Evolutionary conservation across 2,888 invertebrate genomes (phyloP), one percentile per base, ranked within the genome.

Genomic region (Pyrocoelia pectoralis): DNA sequence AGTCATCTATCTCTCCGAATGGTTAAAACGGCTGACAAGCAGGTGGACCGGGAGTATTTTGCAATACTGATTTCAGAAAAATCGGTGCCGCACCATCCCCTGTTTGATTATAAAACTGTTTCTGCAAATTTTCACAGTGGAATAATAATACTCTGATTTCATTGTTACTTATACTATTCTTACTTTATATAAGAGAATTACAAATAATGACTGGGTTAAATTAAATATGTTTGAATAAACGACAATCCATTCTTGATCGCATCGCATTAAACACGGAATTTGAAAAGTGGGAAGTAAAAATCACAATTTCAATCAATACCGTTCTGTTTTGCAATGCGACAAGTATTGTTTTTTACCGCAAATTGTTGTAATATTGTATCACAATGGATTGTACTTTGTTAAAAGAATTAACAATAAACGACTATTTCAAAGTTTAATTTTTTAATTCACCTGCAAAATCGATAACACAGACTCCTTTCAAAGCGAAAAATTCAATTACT

Each of bases 381-480:
- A 80, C 76, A 78, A 79, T 80, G 80, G 80, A 80, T 81, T 81
- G 81, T 80, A 81, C 75, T 80, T 81, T 80, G 81, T 81, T 81
- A 80, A 73, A 78, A 76, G 77, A 79, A 79, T 78, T 80, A 79
- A 74, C 76, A 79, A 75, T 76, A 75, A 75, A 74, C 68, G 68
- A 64, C 56, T 65, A 57, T 59, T 64, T 56, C 19, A 60, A 60
- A 40, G 12, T 41, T 55, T 49, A 5, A 12, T 24, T 50, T 50
- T 49, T 29, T 18, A 18, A 28, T 24, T 10, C n/a, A 15, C 53
- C 2, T 4, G 8, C 40, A 8, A 17, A 13, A 43, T 9, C 17
- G n/a, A 43, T 43, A 43, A 43, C 13, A 3, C 13, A 40, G 10
- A 40, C 24, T 8, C 8, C 24, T 24, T 24, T 3, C 3, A 24